Base-by-base conservation (phyloP, 2,888 invertebrate genomes). In the Macrosoma leucophasiata region DNA sequence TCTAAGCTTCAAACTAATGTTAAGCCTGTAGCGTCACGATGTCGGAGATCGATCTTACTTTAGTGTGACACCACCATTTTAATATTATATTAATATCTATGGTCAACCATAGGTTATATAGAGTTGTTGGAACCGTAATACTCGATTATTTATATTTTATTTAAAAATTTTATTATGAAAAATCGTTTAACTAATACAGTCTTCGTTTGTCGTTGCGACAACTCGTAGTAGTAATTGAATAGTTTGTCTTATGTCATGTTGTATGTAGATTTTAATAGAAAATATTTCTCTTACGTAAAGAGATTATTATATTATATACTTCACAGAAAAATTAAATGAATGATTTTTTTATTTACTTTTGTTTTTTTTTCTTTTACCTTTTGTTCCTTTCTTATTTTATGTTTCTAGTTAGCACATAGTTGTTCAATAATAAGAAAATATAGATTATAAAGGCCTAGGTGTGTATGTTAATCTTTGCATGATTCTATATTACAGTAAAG, bases 101-200 rank as follows among this genome's bases (percentile, higher is more conserved):
- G 78, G 77, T 78, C 55, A 72, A 77, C 77, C 78, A 69, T 71
- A 64, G 76, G 59, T 53, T 59, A 44, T 61, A 63, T 64, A 66
- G 60, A 65, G 67, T 77, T 78, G 78, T 78, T 79, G 76, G 70
- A 77, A 79, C 77, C 63, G 64, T 76, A 82, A 82, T 82, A 82
- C 82, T 82, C 81, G 75, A 75, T 77, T 79, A 76, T 81, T 82
- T 81, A 78, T 79, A 73, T 78, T 77, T 79, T 77, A 76, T 78
- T 78, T 78, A 52, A 66, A 76, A 72, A 64, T 57, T 53, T 63
- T 75, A 72, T 75, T 68, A 64, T 65, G 58, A 65, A 62, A 63
- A n/a, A 62, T 65, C 70, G 70, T 70, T 70, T 74, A 73, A 69
- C 61, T 56, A 62, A 42, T 37, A 44, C 60, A 56, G 42, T 66